Evolutionary conservation across 35 echinoderm and acorn worm genomes (phyloP).

Genomic region (Acanthaster planci): DNA sequence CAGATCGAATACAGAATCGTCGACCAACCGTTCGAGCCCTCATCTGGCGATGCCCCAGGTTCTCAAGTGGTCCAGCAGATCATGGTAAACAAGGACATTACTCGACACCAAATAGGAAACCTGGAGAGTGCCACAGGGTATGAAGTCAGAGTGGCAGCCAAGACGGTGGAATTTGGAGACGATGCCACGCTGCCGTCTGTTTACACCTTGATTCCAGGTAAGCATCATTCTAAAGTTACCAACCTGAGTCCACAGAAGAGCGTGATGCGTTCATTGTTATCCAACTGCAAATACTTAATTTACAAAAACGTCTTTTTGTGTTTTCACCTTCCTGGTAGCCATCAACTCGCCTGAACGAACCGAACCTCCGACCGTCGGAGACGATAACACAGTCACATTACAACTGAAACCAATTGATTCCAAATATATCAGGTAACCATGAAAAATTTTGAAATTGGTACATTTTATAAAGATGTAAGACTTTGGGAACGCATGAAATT

Average conservation of each 20-base stretch:
- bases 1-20: conserved; percentile 35
- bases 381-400: conserved; percentile 9
- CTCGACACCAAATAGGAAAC: not conserved
- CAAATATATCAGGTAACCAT: not conserved
- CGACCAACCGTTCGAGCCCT: not conserved
- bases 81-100: not conserved
- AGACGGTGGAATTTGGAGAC: not conserved
- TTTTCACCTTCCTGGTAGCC: not conserved
- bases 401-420: not conserved
- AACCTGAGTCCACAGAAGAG: not conserved
- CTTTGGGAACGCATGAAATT: no score
- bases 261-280: not conserved
- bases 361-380: not conserved
- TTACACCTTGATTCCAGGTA: conserved; percentile 26
- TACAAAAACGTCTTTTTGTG: no score
- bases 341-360: not conserved
- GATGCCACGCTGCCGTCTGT: not conserved
- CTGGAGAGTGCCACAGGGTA: conserved; percentile 26
- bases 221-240: not conserved
- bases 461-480: no score
- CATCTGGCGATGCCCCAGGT: not conserved
- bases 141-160: conserved; percentile 9
- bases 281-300: not conserved
- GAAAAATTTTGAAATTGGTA: no score
- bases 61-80: not conserved